A percentile compares a stretch with the other conserved stretches of the same genome.
Conservation (phyloP, 2,888 invertebrate genomes). For the Graphium colonna region DNA sequence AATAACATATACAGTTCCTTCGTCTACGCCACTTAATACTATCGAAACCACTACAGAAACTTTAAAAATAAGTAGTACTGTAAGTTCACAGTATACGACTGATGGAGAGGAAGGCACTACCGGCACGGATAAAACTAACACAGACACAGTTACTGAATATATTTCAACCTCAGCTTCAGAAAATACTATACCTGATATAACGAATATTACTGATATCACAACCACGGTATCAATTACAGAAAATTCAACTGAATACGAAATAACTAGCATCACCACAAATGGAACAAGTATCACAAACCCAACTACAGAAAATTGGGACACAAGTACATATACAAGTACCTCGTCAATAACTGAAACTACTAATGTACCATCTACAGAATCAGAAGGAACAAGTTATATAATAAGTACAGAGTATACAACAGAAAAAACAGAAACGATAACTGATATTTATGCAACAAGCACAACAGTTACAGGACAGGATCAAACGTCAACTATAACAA, state of each 20-base stretch:
- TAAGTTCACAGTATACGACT: neutral
- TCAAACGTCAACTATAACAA: neutral
- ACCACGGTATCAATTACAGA: neutral
- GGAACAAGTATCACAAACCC: constrained; percentile 1
- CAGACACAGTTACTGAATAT: neutral
- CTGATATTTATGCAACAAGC: neutral
- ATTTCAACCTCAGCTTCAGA: neutral
- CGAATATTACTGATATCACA: too few relatives aligned
- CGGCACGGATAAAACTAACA: too few relatives aligned
- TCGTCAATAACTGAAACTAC: neutral
- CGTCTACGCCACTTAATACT: too few relatives aligned
- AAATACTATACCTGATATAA: constrained; percentile 3
- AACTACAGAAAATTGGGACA: too few relatives aligned
- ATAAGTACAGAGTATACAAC: neutral
- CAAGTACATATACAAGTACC: neutral
- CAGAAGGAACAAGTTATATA: too few relatives aligned
- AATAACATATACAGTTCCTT: too few relatives aligned
- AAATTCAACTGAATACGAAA: neutral
- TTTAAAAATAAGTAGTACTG: too few relatives aligned
- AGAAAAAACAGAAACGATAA: neutral
- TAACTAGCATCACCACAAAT: constrained; percentile 14
- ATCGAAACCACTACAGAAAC: too few relatives aligned
- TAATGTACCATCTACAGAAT: too few relatives aligned
- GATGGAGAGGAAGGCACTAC: too few relatives aligned
- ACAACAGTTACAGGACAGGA: neutral